These are phyloP conservation scores for Coilia nasus DNA, from an alignment of 2,797 vertebrate species.

Conservation along the genomic window DNA sequence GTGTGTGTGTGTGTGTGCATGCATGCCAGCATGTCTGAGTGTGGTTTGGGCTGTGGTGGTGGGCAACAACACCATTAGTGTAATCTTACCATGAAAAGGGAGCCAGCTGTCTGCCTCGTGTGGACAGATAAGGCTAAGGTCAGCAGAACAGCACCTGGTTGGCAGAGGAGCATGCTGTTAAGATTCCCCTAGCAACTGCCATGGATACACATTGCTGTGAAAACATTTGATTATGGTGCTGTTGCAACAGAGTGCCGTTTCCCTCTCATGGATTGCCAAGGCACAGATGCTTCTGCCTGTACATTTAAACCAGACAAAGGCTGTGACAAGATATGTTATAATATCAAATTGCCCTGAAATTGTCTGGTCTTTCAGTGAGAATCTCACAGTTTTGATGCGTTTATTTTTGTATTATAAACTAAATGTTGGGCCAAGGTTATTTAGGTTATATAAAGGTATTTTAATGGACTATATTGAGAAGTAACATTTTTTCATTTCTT, in stretches of 20 bases:
- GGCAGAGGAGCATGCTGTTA: conserved; percentile 42
- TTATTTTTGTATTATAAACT: neutral
- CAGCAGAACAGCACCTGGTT: conserved; percentile 51
- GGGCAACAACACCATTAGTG: conserved; percentile 21
- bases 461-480: neutral
- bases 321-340: conserved; percentile 32
- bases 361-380: neutral
- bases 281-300: conserved; percentile 68
- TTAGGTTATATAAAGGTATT: neutral
- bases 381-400: neutral
- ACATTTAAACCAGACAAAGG: conserved; percentile 68
- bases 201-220: conserved; percentile 54
- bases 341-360: neutral
- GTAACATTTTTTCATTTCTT: conserved; percentile 12
- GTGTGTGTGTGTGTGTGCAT: neutral
- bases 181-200: conserved; percentile 48
- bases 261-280: conserved; percentile 61
- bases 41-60: neutral
- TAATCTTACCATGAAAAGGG: conserved; percentile 66
- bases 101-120: conserved; percentile 69
- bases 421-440: neutral
- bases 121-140: conserved; percentile 69
- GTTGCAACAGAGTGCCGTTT: conserved; percentile 45
- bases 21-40: too few relatives aligned
- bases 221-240: conserved; percentile 53